Evolutionary conservation across 2,888 invertebrate species (phyloP).

Genomic region (Cepaea hortensis): DNA sequence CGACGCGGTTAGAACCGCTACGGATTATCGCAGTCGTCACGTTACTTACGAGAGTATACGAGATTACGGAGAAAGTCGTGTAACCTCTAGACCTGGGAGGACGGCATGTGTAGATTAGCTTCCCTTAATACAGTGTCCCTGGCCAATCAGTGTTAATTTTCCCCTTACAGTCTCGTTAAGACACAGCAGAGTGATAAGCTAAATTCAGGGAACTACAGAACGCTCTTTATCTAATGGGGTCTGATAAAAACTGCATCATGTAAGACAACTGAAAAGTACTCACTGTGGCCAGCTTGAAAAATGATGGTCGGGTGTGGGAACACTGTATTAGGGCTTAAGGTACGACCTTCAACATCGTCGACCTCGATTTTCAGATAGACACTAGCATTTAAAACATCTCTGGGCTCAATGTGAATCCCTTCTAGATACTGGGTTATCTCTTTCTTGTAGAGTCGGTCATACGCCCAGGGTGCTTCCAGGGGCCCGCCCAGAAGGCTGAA

Average conservation of each 20-base stretch:
- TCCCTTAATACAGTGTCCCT: too few species aligned
- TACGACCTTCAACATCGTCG: constrained; percentile 47
- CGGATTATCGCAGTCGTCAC: too few species aligned
- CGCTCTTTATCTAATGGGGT: background rate
- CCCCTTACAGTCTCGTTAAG: too few species aligned
- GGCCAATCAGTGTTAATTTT: too few species aligned
- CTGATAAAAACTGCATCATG: background rate
- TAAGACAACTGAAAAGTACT: background rate
- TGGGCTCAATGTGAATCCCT: constrained; percentile 33
- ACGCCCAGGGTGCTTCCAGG: constrained; percentile 55
- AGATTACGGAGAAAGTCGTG: too few species aligned
- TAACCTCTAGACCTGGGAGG: too few species aligned
- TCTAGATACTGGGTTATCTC: constrained; percentile 52
- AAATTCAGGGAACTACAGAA: background rate
- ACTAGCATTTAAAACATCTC: constrained; percentile 51
- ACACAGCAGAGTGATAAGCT: background rate
- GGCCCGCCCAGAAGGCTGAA: constrained; percentile 54
- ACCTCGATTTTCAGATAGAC: constrained; percentile 50
- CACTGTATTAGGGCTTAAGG: background rate
- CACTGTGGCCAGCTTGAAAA: constrained; percentile 50
- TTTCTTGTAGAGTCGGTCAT: constrained; percentile 50
- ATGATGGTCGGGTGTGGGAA: constrained; percentile 49
- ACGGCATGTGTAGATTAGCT: too few species aligned
- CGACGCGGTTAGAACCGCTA: too few species aligned
- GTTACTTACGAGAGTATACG: too few species aligned